Evolutionary conservation across 2,888 invertebrate genomes (phyloP).

Genomic region (Spatulosminthurus flaviceps): DNA sequence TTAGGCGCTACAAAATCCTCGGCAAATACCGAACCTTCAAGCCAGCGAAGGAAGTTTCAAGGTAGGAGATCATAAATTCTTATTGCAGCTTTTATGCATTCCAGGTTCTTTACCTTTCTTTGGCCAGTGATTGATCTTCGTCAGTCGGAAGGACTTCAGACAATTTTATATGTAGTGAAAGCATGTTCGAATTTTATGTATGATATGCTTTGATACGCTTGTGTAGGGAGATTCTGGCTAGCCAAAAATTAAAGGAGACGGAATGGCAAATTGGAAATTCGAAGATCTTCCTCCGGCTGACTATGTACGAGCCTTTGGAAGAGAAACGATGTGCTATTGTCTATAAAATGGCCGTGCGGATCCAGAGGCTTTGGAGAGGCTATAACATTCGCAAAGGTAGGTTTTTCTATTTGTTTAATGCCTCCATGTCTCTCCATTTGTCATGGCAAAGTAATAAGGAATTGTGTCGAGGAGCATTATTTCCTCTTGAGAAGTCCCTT

Average conservation of each 20-base stretch:
- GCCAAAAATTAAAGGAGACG: conserved; percentile 74
- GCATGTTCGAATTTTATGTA: not conserved
- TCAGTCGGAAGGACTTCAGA: no score
- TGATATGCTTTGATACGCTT: not conserved
- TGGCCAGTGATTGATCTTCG: conserved; percentile 10
- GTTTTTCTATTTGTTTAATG: not conserved
- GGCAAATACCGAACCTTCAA: conserved; percentile 68
- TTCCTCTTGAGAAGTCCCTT: no score
- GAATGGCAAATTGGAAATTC: conserved; percentile 91
- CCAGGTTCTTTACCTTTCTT: not conserved
- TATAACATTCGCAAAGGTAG: conserved; percentile 72
- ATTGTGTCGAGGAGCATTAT: no score
- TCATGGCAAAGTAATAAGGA: no score
- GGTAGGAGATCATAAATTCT: conserved; percentile 61
- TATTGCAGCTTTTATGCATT: not conserved
- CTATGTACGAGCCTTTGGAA: conserved; percentile 85
- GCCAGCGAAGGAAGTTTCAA: conserved; percentile 66
- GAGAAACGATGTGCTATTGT: conserved; percentile 78
- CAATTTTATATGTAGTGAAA: no score
- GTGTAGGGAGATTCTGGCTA: conserved; percentile 70
- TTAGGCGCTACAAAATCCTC: conserved; percentile 80
- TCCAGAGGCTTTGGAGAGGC: conserved; percentile 81
- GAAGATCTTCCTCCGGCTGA: conserved; percentile 84
- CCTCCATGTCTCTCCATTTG: no score
- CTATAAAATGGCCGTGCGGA: conserved; percentile 75